Conservation (phyloP, 2,797 vertebrate genomes). For the Enteromius mattozi region DNA sequence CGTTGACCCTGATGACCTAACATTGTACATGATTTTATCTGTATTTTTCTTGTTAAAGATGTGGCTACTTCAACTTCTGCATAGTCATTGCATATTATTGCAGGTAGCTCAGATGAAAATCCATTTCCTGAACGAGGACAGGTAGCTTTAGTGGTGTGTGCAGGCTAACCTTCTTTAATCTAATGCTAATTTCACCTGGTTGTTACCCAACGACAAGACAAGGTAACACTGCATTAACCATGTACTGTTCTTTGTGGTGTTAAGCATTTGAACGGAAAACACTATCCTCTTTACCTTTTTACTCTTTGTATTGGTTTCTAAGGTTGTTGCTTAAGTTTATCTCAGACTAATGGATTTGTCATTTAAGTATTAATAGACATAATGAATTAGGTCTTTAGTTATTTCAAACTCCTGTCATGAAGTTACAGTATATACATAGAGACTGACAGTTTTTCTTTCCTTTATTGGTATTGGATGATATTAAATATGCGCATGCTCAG, state of each 20-base stretch:
- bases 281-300: slow-evolving; percentile 56
- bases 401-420: background rate
- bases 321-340: slow-evolving; percentile 39
- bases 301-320: slow-evolving; percentile 59
- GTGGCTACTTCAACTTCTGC: background rate
- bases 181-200: slow-evolving; percentile 22
- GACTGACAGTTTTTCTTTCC: background rate
- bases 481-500: background rate
- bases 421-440: background rate
- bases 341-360: background rate
- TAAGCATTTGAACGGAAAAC: slow-evolving; percentile 51
- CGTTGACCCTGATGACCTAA: background rate
- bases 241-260: slow-evolving; percentile 44
- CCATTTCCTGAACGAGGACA: too few species aligned
- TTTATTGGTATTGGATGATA: too few species aligned
- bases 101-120: background rate
- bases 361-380: background rate
- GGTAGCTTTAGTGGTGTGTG: background rate
- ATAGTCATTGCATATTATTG: background rate
- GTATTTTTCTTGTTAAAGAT: background rate
- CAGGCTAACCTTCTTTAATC: background rate
- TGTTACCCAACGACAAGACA: slow-evolving; percentile 36
- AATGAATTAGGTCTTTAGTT: background rate
- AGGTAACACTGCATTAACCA: slow-evolving; percentile 33
- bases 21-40: background rate